Percentiles rank a stretch among this genome's conserved stretches.
Evolutionary conservation across 2,113 vertebrate genomes (phyloP).

Genomic region (Thomomys bottae): DNA sequence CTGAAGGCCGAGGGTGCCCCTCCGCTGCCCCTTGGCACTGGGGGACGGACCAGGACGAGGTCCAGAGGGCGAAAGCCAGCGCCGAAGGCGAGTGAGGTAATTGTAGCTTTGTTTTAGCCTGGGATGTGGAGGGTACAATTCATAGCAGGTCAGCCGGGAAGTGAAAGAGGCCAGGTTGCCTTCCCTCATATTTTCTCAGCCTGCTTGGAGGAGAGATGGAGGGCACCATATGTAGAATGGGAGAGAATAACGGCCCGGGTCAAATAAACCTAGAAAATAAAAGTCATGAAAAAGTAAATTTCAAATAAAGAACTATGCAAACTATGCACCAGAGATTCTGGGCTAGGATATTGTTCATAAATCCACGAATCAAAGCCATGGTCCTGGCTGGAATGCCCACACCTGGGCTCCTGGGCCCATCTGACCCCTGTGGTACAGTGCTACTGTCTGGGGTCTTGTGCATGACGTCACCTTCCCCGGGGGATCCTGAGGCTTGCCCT

Average conservation of each 20-base stretch:
- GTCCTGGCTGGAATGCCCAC: not conserved
- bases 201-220: not conserved
- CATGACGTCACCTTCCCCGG: too few species aligned
- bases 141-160: not conserved
- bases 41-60: slow-evolving; percentile 36
- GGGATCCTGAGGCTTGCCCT: not conserved
- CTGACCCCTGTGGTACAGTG: accelerated
- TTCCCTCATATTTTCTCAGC: not conserved
- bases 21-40: not conserved
- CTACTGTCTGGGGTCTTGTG: not conserved
- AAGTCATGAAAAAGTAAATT: not conserved
- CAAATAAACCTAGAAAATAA: not conserved
- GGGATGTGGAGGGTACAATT: not conserved
- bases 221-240: accelerated
- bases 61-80: slow-evolving; percentile 58
- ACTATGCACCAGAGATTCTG: not conserved
- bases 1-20: not conserved
- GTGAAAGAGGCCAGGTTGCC: not conserved
- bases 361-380: accelerated
- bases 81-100: slow-evolving; percentile 80
- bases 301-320: not conserved
- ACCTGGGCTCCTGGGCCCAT: not conserved
- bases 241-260: not conserved
- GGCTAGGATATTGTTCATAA: not conserved
- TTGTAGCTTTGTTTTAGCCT: not conserved